A percentile compares a stretch with the other conserved stretches of the same genome.
Conservation (phyloP, 2,797 vertebrate species). For the Enteromius mattozi region DNA sequence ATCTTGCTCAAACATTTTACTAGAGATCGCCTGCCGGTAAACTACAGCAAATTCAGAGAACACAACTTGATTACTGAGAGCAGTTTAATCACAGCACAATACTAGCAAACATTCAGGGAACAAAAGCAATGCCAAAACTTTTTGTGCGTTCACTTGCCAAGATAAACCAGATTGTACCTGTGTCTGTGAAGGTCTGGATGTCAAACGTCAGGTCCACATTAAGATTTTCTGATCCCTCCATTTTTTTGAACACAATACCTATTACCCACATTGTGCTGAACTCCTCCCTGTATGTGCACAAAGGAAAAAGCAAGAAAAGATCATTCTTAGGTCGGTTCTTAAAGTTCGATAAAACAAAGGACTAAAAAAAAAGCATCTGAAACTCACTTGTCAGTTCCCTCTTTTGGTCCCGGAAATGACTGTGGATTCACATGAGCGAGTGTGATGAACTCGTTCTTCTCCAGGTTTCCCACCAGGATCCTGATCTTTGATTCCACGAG, state of each 20-base stretch:
- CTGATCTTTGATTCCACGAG: conserved; percentile 92
- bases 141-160: not conserved
- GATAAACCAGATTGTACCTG: conserved; percentile 69
- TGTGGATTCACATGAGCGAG: conserved; percentile 86
- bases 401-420: conserved; percentile 83
- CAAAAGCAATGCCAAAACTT: not conserved
- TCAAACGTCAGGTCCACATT: conserved; percentile 87
- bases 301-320: not conserved
- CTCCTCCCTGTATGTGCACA: conserved; percentile 78
- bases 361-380: conserved; percentile 3
- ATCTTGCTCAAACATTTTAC: conserved; percentile 88
- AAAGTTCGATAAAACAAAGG: not conserved
- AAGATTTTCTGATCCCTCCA: conserved; percentile 85
- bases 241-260: conserved; percentile 89
- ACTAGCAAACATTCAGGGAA: not conserved
- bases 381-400: conserved; percentile 84
- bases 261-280: conserved; percentile 91
- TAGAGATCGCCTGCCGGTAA: conserved; percentile 89
- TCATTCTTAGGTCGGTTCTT: not conserved
- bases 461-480: conserved; percentile 86
- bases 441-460: conserved; percentile 88
- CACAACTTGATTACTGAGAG: not conserved
- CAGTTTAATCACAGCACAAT: too few species aligned
- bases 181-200: conserved; percentile 88
- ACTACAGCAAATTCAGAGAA: conserved; percentile 71